phyloP scores from a whole-genome alignment of 2,113 vertebrate species.

The Isurus oxyrinchus region DNA sequence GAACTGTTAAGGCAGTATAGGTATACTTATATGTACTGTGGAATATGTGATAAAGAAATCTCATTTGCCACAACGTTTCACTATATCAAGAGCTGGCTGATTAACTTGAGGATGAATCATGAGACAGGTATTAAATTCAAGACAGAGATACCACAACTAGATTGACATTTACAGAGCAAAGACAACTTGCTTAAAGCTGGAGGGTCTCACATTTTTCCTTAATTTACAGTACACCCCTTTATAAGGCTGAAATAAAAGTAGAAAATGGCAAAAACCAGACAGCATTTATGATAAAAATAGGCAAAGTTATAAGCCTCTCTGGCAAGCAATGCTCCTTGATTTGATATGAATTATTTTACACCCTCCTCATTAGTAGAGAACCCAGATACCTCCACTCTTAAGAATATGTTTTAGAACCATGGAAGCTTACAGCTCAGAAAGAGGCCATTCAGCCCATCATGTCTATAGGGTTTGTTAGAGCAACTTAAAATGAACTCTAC shows the following conservation, averaged over 20 bases:
- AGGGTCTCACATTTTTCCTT: neutral
- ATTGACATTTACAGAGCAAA: slow-evolving; percentile 31
- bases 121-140: slow-evolving; percentile 34
- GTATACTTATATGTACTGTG: neutral
- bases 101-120: slow-evolving; percentile 1
- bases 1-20: neutral
- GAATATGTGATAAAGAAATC: slow-evolving; percentile 32
- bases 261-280: neutral
- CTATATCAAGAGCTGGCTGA: neutral
- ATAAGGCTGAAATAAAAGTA: neutral
- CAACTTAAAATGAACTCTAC: neutral
- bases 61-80: slow-evolving; percentile 31
- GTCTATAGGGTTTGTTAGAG: neutral
- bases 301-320: neutral
- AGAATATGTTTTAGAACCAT: neutral
- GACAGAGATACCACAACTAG: neutral
- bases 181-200: neutral
- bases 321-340: neutral
- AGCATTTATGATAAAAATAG: neutral
- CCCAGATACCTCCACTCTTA: neutral
- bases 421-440: neutral
- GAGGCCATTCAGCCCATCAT: neutral
- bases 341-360: neutral
- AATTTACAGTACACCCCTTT: neutral
- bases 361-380: neutral